phyloP scores from a whole-genome alignment of 2,113 vertebrate genomes.

The Catharus minimus region DNA sequence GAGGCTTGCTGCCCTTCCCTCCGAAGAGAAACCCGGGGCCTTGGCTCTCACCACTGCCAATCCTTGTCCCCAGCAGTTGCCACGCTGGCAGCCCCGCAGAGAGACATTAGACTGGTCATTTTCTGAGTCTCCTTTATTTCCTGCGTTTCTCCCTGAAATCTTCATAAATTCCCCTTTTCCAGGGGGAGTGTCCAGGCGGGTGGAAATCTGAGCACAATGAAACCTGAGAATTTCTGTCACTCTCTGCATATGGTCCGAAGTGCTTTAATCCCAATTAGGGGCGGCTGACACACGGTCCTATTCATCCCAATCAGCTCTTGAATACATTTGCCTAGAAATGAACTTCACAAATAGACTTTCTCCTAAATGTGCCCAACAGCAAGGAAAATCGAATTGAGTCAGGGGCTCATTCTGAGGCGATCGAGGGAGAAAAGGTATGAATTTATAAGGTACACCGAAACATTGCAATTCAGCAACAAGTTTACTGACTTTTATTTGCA shows the following conservation, averaged over 20 bases:
- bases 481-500: conserved; percentile 92
- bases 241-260: conserved; percentile 94
- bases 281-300: conserved; percentile 98
- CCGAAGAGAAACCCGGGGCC: not conserved
- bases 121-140: conserved; percentile 65
- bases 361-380: conserved; percentile 94
- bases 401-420: conserved; percentile 86
- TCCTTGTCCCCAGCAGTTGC: not conserved
- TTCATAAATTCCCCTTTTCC: conserved; percentile 61
- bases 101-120: conserved; percentile 41
- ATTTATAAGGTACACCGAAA: conserved; percentile 98
- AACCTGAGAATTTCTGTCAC: conserved; percentile 94
- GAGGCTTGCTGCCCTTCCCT: not conserved
- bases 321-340: conserved; percentile 99
- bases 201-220: conserved; percentile 90
- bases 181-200: conserved; percentile 78
- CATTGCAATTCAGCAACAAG: conserved; percentile 94
- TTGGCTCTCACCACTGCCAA: not conserved
- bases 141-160: conserved; percentile 66
- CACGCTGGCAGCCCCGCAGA: not conserved
- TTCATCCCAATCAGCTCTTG: conserved; percentile 89
- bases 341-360: conserved; percentile 93
- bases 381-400: conserved; percentile 97
- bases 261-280: conserved; percentile 99
- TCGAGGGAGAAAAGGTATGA: conserved; percentile 94